These are phyloP conservation scores for Aegithalos caudatus DNA, from an alignment of 2,113 vertebrate genomes.

Conservation along the genomic window DNA sequence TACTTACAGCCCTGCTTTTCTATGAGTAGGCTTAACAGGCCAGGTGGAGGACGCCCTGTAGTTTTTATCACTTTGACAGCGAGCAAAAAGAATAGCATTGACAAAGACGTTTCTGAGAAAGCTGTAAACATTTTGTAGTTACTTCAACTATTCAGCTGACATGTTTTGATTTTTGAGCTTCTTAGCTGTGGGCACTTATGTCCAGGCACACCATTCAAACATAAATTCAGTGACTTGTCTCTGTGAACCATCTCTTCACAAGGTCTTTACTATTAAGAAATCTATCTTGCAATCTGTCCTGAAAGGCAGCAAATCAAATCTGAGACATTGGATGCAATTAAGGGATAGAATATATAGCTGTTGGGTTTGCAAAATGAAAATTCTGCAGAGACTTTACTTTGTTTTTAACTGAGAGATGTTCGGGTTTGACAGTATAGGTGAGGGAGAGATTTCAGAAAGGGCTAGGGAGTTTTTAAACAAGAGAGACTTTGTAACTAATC, in stretches of 20 bases:
- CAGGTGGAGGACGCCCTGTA: background rate
- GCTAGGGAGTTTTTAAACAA: background rate
- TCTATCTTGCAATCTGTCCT: background rate
- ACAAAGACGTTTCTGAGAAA: background rate
- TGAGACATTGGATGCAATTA: background rate
- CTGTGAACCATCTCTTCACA: background rate
- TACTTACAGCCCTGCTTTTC: rapidly evolving
- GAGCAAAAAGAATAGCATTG: background rate
- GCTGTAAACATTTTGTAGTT: background rate
- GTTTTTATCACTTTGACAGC: background rate
- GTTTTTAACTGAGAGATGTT: background rate
- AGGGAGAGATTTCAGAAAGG: background rate
- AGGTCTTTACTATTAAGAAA: background rate
- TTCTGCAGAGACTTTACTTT: background rate
- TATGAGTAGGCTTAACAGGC: background rate
- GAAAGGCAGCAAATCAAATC: background rate
- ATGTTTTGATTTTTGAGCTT: background rate
- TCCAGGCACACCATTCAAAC: background rate
- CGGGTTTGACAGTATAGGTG: rapidly evolving
- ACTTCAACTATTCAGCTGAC: background rate
- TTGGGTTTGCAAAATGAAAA: background rate
- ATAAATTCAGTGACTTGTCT: background rate
- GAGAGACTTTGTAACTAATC: background rate
- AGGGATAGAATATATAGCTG: background rate
- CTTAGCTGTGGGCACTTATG: background rate